Base-by-base conservation (phyloP, 1,140 invertebrate species). In the Drepana arcuata region DNA sequence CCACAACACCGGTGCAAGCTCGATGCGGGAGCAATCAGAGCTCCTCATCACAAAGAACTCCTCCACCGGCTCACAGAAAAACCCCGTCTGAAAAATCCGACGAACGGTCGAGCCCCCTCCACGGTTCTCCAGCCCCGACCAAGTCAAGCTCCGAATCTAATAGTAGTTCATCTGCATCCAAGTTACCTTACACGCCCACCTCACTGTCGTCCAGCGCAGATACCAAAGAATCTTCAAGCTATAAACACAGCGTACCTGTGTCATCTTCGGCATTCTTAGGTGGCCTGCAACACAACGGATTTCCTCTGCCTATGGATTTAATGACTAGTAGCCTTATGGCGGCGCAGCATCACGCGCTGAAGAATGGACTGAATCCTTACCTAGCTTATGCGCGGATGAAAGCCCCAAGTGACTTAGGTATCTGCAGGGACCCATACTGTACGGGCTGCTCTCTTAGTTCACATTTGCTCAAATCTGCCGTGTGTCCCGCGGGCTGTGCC, bases 391-490 rank as follows among this genome's bases (percentile, higher is more conserved):
- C 89, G 1, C 84, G 90, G 36, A 85, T 92, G 80, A 92, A 92
- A 67, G 87, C 86, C 1, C 71, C 86, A 1, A 68, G 85, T 31
- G 77, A 84, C 33, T 52, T 90, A 10, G 87, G 92, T 4, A 89
- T 95, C 5, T 96, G 95, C 71, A 85, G 94, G 23, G 95, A 97
- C 75, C 95, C 95, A 1, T 96, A 95, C 61, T 97, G 95, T 71
- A 95, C 92, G 0, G 94, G 94, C 26, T 97, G 95, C 70, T 93
- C 94, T 41, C 82, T 94, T 34, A 95, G 91, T 70, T 89, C 94
- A 30, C 93, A 95, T 66, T 82, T 91, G 32, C 79, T 93, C 14
- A 88, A 88, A 49, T 85, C 86, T 2, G 86, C 87, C 23, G 85
- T 90, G 2, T 96, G 94, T 66, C 93, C 92, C 0, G 92, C 93